phyloP scores from a whole-genome alignment of 2,888 invertebrate species.

The Himalopsyche japonica region DNA sequence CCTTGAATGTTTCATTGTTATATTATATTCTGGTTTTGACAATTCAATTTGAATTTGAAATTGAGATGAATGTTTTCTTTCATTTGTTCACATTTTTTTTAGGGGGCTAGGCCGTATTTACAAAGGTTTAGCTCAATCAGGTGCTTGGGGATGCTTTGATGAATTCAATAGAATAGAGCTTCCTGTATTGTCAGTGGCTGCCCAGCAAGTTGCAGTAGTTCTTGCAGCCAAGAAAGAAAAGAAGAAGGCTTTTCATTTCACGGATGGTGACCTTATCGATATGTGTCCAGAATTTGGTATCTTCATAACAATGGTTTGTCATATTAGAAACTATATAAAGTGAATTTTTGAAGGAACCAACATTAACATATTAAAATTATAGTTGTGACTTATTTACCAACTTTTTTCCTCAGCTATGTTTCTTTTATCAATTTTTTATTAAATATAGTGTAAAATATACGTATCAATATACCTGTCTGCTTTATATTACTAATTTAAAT shows the following conservation, averaged over 20 bases:
- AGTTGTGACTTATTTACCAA: too few relatives aligned
- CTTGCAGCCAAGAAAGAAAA: slow-evolving; percentile 92
- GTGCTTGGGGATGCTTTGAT: slow-evolving; percentile 98
- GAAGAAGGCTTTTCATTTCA: slow-evolving; percentile 87
- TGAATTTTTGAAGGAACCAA: background rate
- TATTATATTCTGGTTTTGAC: too few relatives aligned
- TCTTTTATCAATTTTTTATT: too few relatives aligned
- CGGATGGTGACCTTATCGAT: slow-evolving; percentile 90
- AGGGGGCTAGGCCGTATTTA: slow-evolving; percentile 93
- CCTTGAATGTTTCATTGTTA: too few relatives aligned
- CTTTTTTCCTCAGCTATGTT: too few relatives aligned
- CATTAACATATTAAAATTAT: too few relatives aligned
- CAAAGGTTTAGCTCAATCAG: slow-evolving; percentile 93
- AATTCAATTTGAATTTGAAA: too few relatives aligned
- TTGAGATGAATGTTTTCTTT: too few relatives aligned
- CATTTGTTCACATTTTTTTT: background rate
- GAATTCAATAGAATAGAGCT: slow-evolving; percentile 95
- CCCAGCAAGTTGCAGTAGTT: slow-evolving; percentile 95
- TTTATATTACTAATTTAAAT: background rate
- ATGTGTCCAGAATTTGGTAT: slow-evolving; percentile 97
- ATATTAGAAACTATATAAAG: background rate
- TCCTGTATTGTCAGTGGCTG: slow-evolving; percentile 92
- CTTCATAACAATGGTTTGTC: slow-evolving; percentile 89
- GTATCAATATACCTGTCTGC: too few relatives aligned
- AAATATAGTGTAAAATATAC: too few relatives aligned